Conservation (phyloP, 2,113 vertebrate species). For the Hippocampus guttulatus region DNA sequence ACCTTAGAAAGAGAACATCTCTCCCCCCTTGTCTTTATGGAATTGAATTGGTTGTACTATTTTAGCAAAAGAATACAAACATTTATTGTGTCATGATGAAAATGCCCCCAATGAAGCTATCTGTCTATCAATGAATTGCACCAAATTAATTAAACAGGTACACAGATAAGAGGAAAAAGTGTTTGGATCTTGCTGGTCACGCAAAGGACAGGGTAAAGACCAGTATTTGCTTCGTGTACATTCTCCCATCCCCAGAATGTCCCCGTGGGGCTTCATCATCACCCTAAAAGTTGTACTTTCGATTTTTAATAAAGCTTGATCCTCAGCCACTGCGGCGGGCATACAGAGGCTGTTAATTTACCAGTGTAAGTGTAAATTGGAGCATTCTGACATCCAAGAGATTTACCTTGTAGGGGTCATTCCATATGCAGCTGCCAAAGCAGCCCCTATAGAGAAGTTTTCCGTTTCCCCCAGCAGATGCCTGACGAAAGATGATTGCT, state of each 20-base stretch:
- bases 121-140: too few relatives aligned
- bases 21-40: too few relatives aligned
- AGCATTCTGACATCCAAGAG: conserved; percentile 44
- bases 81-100: too few relatives aligned
- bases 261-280: conserved; percentile 1
- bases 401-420: conserved; percentile 64
- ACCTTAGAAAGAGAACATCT: conserved; percentile 40
- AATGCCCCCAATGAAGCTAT: too few relatives aligned
- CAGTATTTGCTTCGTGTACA: not conserved
- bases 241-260: conserved; percentile 16
- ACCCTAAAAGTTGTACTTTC: not conserved
- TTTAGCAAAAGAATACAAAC: too few relatives aligned
- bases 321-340: conserved; percentile 28
- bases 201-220: too few relatives aligned
- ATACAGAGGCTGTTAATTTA: conserved; percentile 41
- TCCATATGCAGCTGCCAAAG: conserved; percentile 59
- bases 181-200: too few relatives aligned
- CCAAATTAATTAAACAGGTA: too few relatives aligned
- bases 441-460: conserved; percentile 61
- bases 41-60: too few relatives aligned
- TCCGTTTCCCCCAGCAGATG: conserved; percentile 50
- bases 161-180: too few relatives aligned
- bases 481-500: conserved; percentile 63
- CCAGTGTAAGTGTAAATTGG: conserved; percentile 46
- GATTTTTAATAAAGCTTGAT: conserved; percentile 39